Conservation (phyloP, 2,888 invertebrate genomes). For the Sceliomorpha sp. region DNA sequence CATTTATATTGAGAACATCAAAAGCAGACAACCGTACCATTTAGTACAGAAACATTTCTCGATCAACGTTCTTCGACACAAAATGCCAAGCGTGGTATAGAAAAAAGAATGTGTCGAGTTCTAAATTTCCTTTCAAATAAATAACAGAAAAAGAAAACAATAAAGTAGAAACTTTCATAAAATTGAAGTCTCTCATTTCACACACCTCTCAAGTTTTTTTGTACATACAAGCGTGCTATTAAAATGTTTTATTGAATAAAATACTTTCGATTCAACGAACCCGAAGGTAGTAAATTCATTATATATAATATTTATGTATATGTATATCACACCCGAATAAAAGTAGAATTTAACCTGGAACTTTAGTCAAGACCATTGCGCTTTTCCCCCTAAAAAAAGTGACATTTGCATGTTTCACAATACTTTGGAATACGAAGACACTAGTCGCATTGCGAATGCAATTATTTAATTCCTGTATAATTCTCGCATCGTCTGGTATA, state of each 20-base stretch:
- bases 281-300: constrained; percentile 28
- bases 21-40: too few relatives aligned
- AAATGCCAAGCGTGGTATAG: too few relatives aligned
- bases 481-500: constrained; percentile 69
- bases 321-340: constrained; percentile 27
- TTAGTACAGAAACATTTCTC: too few relatives aligned
- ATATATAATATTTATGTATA: constrained; percentile 25
- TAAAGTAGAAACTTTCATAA: constrained; percentile 14
- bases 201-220: constrained; percentile 30
- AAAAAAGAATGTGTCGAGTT: too few relatives aligned
- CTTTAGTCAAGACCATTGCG: constrained; percentile 11
- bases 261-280: constrained; percentile 47
- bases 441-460: constrained; percentile 1
- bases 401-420: constrained; percentile 4
- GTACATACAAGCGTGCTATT: constrained; percentile 52
- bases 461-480: constrained; percentile 32
- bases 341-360: constrained; percentile 19
- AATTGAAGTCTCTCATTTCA: constrained; percentile 19
- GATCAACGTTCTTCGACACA: too few relatives aligned
- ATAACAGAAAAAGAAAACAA: constrained; percentile 18
- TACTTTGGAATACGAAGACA: constrained; percentile 34
- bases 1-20: too few relatives aligned
- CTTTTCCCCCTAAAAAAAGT: constrained; percentile 10
- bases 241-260: constrained; percentile 47
- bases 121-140: too few relatives aligned